A percentile compares a stretch with the other conserved stretches of the same genome.
phyloP scores from a whole-genome alignment of 2,888 invertebrate species.

The Glyphotaelius pellucidus region DNA sequence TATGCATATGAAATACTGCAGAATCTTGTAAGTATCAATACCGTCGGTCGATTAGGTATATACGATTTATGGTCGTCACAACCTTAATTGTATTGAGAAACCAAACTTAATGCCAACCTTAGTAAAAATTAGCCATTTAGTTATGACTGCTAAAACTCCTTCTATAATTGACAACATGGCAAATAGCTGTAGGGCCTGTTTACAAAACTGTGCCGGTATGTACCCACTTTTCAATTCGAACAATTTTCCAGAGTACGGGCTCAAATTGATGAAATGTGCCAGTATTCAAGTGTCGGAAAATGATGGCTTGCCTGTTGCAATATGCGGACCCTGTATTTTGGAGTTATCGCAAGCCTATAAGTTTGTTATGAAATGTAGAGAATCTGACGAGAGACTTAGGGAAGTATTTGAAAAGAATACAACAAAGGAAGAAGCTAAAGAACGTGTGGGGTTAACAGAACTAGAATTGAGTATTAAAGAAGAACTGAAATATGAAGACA shows the following conservation, averaged over 20 bases:
- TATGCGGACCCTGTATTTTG: slow-evolving; percentile 52
- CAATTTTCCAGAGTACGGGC: slow-evolving; percentile 36
- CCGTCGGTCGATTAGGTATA: background rate
- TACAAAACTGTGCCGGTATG: slow-evolving; percentile 38
- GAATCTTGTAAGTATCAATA: background rate
- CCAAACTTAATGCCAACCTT: background rate
- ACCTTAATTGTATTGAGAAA: background rate
- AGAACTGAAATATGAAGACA: slow-evolving; percentile 29
- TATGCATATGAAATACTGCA: background rate
- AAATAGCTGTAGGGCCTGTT: slow-evolving; percentile 55
- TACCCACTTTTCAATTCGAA: slow-evolving; percentile 49
- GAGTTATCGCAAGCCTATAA: slow-evolving; percentile 53
- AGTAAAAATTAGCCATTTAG: background rate
- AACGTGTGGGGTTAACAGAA: background rate
- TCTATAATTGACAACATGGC: background rate
- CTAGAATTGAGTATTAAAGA: slow-evolving; percentile 36
- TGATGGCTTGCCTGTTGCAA: slow-evolving; percentile 55
- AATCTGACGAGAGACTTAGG: slow-evolving; percentile 51
- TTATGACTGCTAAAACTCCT: slow-evolving; percentile 5
- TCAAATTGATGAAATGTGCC: slow-evolving; percentile 50
- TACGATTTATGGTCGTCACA: background rate
- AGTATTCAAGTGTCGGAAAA: slow-evolving; percentile 45
- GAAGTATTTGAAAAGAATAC: slow-evolving; percentile 6
- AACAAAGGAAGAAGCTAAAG: slow-evolving; percentile 6
- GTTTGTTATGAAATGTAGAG: slow-evolving; percentile 56